Base-by-base conservation (phyloP, 1,140 invertebrate species). In the Planococcus citri region DNA sequence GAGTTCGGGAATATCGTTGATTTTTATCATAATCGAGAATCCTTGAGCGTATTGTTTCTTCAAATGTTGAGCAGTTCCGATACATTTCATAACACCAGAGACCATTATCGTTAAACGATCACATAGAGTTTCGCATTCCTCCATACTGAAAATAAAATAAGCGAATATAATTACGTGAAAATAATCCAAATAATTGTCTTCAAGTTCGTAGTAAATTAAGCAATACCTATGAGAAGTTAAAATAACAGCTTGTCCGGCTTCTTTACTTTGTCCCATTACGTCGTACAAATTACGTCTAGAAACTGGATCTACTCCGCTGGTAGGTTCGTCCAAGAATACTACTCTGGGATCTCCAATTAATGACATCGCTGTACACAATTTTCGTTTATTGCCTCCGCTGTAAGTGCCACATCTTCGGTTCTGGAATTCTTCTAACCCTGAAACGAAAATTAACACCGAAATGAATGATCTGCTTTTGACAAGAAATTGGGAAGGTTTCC, bases 331-430 rank as follows among this genome's bases (percentile, higher is more conserved):
- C 72, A 97, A 79, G 75, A 94, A 93, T 27, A 97, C 83, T 12
- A 97, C 82, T 14, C 88, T 83, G 1, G 93, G 91, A 80, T 94
- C 87, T n/a, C 92, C 94, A 38, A 97, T 83, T 73, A 97, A 86
- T 6, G 95, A 90, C 61, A 98, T 86, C 0, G 94, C 94, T 51
- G 94, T 93, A 73, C 91, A 95, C 24, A 99, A 79, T 78, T 98
- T 97, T 61, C 95, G 83, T 78, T 95, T 97, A 73, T 96, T 98
- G 0, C 95, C 95, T 14, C 93, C 94, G 76, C 92, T 95, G 58
- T 74, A 75, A 14, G 17, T 70, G 2, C 73, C 73, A 69, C 74
- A 73, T n/a, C 8, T 38, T 57, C 68, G 68, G 51, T 74, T 41
- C 29, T 68, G 29, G 64, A 73, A 73, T 51, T 51, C 41, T 51